A percentile compares a stretch with the other conserved stretches of the same genome.
Conservation (phyloP, 1,140 invertebrate species). For the Psix sp. region DNA sequence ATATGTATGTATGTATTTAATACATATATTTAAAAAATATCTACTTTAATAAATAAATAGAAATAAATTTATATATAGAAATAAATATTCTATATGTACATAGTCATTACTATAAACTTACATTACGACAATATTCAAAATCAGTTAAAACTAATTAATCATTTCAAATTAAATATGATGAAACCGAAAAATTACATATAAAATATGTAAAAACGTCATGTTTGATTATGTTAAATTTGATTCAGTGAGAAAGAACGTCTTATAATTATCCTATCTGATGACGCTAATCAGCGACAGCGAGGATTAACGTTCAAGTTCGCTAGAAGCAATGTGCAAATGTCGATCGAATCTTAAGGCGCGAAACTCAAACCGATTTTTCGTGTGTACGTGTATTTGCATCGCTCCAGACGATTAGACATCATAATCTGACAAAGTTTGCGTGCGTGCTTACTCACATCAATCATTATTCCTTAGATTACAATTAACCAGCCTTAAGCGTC, state of each 20-base stretch:
- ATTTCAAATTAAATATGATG: no score
- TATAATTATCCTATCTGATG: conserved; percentile 56
- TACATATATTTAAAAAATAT: no score
- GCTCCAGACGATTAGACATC: conserved; percentile 48
- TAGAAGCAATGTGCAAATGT: conserved; percentile 34
- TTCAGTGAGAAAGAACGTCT: conserved; percentile 16
- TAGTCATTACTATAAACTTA: no score
- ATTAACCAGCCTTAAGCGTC: conserved; percentile 45
- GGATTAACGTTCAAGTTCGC: conserved; percentile 64
- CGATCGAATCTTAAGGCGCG: conserved; percentile 12
- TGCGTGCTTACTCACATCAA: conserved; percentile 47
- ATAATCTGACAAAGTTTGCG: conserved; percentile 45
- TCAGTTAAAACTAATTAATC: no score
- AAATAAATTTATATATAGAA: no score
- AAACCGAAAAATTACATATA: no score
- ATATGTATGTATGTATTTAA: no score
- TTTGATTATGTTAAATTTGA: no score
- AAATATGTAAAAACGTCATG: no score
- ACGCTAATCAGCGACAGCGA: conserved; percentile 59
- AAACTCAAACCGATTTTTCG: conserved; percentile 29
- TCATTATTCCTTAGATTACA: conserved; percentile 51
- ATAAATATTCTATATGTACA: no score
- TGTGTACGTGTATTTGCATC: conserved; percentile 49
- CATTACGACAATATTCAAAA: no score
- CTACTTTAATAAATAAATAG: no score